These are phyloP conservation scores for Galerucella calmariensis DNA, from an alignment of 2,888 invertebrate genomes.

Conservation along the genomic window DNA sequence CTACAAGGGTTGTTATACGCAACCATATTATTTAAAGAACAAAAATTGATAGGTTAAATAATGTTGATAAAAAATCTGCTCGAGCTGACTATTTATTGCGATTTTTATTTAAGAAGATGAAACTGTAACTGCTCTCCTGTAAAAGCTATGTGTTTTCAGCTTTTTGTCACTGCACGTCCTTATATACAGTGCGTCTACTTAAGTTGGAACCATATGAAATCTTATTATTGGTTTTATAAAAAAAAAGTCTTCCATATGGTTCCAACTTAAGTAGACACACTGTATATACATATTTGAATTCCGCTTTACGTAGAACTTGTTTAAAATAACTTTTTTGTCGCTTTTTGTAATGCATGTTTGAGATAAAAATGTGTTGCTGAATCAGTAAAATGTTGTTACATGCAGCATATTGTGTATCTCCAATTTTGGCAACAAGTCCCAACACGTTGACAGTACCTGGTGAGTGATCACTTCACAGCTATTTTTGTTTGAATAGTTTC, in stretches of 20 bases:
- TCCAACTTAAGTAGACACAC: no score
- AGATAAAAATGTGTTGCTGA: constrained; percentile 15
- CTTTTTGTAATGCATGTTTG: constrained; percentile 26
- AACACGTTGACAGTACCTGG: constrained; percentile 76
- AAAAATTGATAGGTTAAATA: neutral
- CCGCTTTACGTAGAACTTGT: constrained; percentile 26
- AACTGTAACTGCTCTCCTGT: neutral
- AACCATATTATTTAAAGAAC: no score
- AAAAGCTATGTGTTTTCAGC: constrained; percentile 3
- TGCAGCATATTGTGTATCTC: constrained; percentile 80
- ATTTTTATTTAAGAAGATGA: neutral
- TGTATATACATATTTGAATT: constrained; percentile 9
- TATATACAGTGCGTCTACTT: no score
- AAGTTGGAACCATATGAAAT: no score
- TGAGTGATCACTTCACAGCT: constrained; percentile 61
- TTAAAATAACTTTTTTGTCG: constrained; percentile 23
- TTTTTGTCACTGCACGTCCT: constrained; percentile 23
- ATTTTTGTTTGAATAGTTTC: neutral
- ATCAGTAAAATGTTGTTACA: constrained; percentile 62
- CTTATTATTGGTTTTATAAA: no score
- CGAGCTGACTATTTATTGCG: neutral
- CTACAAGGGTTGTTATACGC: no score
- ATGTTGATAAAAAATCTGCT: neutral
- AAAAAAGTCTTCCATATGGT: no score
- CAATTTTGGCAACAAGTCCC: constrained; percentile 75